Conservation (phyloP, 1,140 invertebrate genomes). For the Schlechtendalia chinensis region DNA sequence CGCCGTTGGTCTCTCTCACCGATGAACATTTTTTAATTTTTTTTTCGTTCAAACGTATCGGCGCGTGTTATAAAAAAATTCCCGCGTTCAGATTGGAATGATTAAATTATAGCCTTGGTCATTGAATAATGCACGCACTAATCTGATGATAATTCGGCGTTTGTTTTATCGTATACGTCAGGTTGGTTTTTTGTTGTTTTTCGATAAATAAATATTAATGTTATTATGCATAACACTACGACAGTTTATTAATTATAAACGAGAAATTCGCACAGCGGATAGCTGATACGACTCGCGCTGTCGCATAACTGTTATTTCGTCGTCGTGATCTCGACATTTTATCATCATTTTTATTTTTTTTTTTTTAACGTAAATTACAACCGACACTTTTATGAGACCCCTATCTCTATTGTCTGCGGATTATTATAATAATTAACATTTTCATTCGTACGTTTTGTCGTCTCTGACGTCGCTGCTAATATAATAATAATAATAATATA, state of each 20-base stretch:
- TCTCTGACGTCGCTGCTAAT: neutral
- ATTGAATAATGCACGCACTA: conserved; percentile 1
- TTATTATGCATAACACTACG: neutral
- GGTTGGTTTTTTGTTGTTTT: conserved; percentile 2
- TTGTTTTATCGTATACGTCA: conserved; percentile 25
- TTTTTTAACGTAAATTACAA: neutral
- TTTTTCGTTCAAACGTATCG: too few relatives aligned
- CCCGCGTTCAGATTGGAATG: neutral
- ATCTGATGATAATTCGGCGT: neutral
- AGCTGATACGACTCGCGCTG: neutral
- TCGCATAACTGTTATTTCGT: neutral
- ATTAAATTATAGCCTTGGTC: conserved; percentile 24
- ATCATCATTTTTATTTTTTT: too few relatives aligned
- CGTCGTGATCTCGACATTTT: neutral
- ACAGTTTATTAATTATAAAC: conserved; percentile 1
- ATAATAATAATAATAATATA: too few relatives aligned
- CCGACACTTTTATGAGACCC: neutral
- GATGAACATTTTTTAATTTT: too few relatives aligned
- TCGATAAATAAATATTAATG: conserved; percentile 16
- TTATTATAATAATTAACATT: neutral
- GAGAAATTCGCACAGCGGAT: neutral
- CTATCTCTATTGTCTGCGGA: neutral
- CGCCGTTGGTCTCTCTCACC: too few relatives aligned
- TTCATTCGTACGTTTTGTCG: neutral
- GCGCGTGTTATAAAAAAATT: neutral